These are phyloP conservation scores for Phataginus tetradactyla DNA, from an alignment of 2,797 vertebrate genomes.

Conservation along the genomic window DNA sequence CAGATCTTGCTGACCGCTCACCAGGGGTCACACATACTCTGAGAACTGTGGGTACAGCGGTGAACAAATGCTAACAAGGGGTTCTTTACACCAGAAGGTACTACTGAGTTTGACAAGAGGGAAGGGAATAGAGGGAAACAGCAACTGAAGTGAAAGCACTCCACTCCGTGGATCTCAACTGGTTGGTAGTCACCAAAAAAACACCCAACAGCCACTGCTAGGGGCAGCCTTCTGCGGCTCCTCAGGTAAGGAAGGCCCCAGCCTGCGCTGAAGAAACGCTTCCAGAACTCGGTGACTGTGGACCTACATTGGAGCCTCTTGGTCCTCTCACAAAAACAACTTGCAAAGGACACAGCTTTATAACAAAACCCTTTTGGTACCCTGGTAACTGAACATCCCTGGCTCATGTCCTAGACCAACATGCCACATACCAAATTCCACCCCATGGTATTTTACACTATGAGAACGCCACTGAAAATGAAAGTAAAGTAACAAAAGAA, in stretches of 20 bases:
- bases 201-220: background rate
- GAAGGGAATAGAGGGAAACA: background rate
- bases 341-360: background rate
- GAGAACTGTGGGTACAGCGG: background rate
- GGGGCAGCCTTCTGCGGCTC: background rate
- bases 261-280: background rate
- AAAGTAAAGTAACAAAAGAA: background rate
- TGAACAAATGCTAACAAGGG: background rate
- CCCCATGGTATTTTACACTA: background rate
- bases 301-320: background rate
- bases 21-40: background rate
- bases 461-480: background rate
- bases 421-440: background rate
- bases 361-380: background rate
- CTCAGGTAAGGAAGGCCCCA: background rate
- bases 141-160: background rate
- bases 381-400: constrained; percentile 23
- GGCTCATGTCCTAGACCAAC: background rate
- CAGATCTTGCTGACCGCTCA: background rate
- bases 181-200: background rate
- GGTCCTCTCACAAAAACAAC: background rate
- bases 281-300: background rate
- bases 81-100: background rate
- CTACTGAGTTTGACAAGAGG: no score
- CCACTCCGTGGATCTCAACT: background rate